These are phyloP conservation scores for Tragelaphus scriptus DNA, from an alignment of 2,113 vertebrate species.

Conservation along the genomic window DNA sequence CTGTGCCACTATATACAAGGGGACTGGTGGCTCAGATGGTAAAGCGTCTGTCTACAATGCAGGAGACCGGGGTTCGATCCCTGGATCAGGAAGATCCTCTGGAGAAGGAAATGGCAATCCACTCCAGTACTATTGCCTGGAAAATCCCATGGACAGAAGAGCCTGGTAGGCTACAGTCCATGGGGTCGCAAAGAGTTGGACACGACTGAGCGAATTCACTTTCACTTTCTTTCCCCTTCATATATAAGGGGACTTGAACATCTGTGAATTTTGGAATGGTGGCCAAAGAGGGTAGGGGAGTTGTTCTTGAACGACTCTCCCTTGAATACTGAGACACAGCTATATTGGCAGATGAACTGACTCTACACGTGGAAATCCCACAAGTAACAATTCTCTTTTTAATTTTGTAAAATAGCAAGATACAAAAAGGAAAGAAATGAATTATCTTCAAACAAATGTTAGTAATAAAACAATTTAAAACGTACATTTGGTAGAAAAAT, in stretches of 20 bases:
- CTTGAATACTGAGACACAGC: not conserved
- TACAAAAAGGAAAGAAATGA: not conserved
- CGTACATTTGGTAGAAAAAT: not conserved
- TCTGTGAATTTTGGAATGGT: not conserved
- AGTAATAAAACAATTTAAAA: not conserved
- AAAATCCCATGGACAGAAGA: too few species aligned
- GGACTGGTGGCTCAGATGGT: not conserved
- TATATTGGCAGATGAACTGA: not conserved
- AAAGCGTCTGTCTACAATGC: too few species aligned
- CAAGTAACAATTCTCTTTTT: not conserved
- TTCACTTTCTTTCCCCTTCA: too few species aligned
- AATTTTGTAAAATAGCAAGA: not conserved
- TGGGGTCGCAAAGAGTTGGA: too few species aligned
- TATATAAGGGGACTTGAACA: not conserved
- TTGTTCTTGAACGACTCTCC: rapidly evolving
- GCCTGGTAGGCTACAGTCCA: too few species aligned
- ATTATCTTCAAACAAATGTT: not conserved
- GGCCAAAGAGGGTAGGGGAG: not conserved
- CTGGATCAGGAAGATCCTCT: too few species aligned
- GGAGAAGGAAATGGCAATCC: too few species aligned
- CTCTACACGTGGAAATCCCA: not conserved
- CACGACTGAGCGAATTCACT: too few species aligned
- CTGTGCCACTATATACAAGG: not conserved
- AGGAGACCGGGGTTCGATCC: too few species aligned
- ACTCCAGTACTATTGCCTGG: too few species aligned